Conservation (phyloP, 2,888 invertebrate genomes). For the Ethmia dodecea region DNA sequence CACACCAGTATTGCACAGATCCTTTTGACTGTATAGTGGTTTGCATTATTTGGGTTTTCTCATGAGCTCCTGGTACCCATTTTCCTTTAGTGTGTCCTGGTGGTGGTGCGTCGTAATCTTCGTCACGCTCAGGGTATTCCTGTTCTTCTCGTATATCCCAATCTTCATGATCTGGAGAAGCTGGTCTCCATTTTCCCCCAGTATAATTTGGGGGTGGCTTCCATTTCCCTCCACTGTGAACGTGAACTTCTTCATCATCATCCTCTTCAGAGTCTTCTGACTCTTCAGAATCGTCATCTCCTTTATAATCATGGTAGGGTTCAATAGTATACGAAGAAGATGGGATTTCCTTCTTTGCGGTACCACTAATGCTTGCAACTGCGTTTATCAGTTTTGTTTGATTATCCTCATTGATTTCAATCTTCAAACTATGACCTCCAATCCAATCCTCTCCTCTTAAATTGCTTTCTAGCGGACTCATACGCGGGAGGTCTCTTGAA, state of each 20-base stretch:
- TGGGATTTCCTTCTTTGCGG: constrained; percentile 69
- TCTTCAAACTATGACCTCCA: constrained; percentile 76
- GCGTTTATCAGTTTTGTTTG: constrained; percentile 81
- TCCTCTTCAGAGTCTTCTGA: constrained; percentile 79
- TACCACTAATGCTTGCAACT: constrained; percentile 79
- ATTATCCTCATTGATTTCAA: constrained; percentile 75
- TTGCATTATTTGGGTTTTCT: constrained; percentile 74
- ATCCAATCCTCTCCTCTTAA: constrained; percentile 79
- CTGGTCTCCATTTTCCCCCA: constrained; percentile 68
- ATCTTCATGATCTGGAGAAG: constrained; percentile 68
- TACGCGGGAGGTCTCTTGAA: constrained; percentile 50
- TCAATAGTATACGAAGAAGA: constrained; percentile 47
- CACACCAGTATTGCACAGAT: constrained; percentile 86
- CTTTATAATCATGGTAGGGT: constrained; percentile 59
- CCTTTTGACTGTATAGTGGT: constrained; percentile 69
- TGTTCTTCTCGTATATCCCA: constrained; percentile 74
- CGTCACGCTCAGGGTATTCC: constrained; percentile 73
- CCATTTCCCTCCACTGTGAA: constrained; percentile 84
- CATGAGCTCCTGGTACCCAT: constrained; percentile 85
- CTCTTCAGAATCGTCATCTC: constrained; percentile 68
- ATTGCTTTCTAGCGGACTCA: constrained; percentile 61
- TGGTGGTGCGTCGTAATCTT: constrained; percentile 79
- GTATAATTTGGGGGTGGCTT: constrained; percentile 78
- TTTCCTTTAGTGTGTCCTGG: constrained; percentile 87
- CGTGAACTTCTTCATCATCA: constrained; percentile 68